Evolutionary conservation across 1,140 invertebrate species (phyloP).

Genomic region (Anadara kagoshimensis): DNA sequence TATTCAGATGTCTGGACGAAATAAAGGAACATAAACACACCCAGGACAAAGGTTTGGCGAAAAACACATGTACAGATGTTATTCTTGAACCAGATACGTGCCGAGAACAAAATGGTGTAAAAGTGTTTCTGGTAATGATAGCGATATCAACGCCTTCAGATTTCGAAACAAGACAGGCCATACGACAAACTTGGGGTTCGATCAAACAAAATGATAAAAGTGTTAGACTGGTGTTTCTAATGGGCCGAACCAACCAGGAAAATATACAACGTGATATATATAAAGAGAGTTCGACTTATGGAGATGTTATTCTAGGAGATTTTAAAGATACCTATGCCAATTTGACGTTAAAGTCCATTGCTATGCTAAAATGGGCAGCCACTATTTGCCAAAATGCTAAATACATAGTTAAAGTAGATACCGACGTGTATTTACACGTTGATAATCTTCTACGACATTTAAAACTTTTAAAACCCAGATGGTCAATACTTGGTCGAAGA

Average conservation of each 20-base stretch:
- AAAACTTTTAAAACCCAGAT: neutral
- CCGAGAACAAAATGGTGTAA: neutral
- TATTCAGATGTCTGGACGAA: too few relatives aligned
- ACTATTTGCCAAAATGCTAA: neutral
- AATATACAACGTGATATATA: neutral
- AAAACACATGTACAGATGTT: too few relatives aligned
- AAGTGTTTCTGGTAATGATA: neutral
- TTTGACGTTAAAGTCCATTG: conserved; percentile 8
- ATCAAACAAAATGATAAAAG: neutral
- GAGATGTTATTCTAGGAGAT: conserved; percentile 1
- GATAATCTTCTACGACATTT: neutral
- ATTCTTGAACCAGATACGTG: too few relatives aligned
- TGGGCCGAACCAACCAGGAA: neutral
- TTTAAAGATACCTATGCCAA: conserved; percentile 3
- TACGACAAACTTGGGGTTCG: conserved; percentile 5
- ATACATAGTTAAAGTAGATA: conserved; percentile 5
- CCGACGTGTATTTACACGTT: neutral
- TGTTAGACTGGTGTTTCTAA: neutral
- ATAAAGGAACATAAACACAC: too few relatives aligned
- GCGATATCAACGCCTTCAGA: neutral
- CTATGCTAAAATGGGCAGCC: neutral
- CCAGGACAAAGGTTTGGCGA: too few relatives aligned
- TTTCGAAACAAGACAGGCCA: neutral
- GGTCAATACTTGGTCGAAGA: neutral
- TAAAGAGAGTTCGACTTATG: neutral